Evolutionary conservation across 2,113 vertebrate genomes (phyloP), one percentile per base, ranked within the genome.

Genomic region (Sardina pilchardus): DNA sequence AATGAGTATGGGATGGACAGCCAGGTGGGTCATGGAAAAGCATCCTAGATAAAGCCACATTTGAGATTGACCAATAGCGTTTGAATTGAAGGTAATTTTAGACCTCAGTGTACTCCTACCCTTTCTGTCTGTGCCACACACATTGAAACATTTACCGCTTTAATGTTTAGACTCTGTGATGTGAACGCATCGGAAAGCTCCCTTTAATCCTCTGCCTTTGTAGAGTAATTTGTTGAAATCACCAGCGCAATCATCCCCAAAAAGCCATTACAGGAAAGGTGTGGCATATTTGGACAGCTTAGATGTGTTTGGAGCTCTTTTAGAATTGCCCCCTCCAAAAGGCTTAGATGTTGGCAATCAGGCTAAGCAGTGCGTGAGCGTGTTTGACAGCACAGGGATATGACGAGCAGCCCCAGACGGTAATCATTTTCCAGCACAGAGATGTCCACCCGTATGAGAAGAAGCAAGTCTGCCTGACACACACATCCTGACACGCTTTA

Each of bases 251-350:
- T 84, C 39, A 78, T 42, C 30, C 34, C 63, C 42, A 83, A 83
- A 42, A 63, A 83, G 19, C 83, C 59, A 84, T 71, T n/a, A 43
- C 67, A 26, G 67, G 44, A 84, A 44, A 43, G 83, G 63, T 19
- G 59, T 48, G 30, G 48, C 45, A 80, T 36, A 12, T 21, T 85
- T 85, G 34, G 3, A 34, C 16, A 24, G 59, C 42, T 78, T n/a
- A 78, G 78, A 45, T 71, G 14, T 71, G 3, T 34, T 71, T 9
- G 48, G 36, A 47, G 24, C 10, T 2, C 26, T 14, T 47, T 39
- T 8, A 50, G n/a, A 80, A 30, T 71, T 80, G 4, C 30, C 26
- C 26, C 43, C 30, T 17, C 63, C 9, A 34, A 30, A 71, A 14
- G 26, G 21, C 45, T 78, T 43, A 16, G 59, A 71, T 71, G 63